Conservation (phyloP, 2,797 vertebrate genomes). For the Allobates femoralis region DNA sequence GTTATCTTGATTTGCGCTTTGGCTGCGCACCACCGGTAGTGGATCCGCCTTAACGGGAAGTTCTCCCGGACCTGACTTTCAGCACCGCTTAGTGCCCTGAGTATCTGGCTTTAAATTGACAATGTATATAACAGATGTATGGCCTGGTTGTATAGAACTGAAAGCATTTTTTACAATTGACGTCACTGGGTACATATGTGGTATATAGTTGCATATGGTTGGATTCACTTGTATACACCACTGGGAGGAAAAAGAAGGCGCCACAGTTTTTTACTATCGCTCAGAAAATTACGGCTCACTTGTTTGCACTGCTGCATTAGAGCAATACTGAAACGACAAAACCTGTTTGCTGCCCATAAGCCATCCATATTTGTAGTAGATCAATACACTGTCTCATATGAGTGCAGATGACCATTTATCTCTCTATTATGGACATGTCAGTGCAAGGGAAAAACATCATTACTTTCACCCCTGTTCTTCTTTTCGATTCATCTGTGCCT, state of each 20-base stretch:
- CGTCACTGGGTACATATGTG: too few species aligned
- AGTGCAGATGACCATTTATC: conserved; percentile 69
- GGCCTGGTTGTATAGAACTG: too few species aligned
- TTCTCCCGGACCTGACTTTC: too few species aligned
- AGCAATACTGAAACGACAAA: neutral
- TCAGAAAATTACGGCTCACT: neutral
- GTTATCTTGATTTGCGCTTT: too few species aligned
- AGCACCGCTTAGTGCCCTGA: too few species aligned
- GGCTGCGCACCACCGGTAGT: too few species aligned
- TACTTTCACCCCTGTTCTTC: conserved; percentile 68
- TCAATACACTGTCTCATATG: conserved; percentile 71
- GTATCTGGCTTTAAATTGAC: too few species aligned
- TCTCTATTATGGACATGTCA: conserved; percentile 69
- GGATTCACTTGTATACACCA: neutral
- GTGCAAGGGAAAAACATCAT: conserved; percentile 68
- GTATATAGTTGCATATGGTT: neutral
- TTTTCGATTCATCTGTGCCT: conserved; percentile 63
- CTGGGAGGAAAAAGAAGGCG: neutral
- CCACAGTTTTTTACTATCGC: neutral
- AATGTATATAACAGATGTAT: too few species aligned
- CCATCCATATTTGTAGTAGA: conserved; percentile 57
- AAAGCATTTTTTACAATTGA: too few species aligned
- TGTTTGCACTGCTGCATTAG: neutral
- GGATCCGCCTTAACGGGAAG: too few species aligned
- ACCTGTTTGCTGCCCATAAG: neutral